Evolutionary conservation across 2,888 invertebrate genomes (phyloP).

Genomic region (Exocentrus adspersus): DNA sequence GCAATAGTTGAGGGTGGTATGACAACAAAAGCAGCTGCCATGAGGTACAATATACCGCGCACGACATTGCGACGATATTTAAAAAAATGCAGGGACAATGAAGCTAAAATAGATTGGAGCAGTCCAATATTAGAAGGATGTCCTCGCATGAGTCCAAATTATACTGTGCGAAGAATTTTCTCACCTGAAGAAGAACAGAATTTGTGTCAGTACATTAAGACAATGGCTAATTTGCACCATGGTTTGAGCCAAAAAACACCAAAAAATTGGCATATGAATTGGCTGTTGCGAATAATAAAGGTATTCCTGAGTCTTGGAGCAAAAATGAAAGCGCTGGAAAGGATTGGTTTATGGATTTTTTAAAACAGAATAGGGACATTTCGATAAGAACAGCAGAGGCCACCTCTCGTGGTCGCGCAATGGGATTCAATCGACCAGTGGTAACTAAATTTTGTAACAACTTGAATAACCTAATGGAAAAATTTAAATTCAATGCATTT

Average conservation of each 20-base stretch:
- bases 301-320: too few relatives aligned
- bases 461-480: too few relatives aligned
- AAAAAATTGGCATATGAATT: too few relatives aligned
- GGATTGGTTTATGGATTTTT: too few relatives aligned
- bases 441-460: too few relatives aligned
- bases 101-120: not conserved
- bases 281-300: too few relatives aligned
- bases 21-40: not conserved
- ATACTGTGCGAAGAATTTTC: slow-evolving; percentile 10
- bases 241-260: slow-evolving; percentile 24
- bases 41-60: too few relatives aligned
- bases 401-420: too few relatives aligned
- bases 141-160: slow-evolving; percentile 13
- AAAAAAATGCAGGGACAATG: not conserved
- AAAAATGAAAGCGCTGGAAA: too few relatives aligned
- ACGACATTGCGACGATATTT: slow-evolving; percentile 1
- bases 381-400: too few relatives aligned
- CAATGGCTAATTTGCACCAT: slow-evolving; percentile 28
- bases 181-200: slow-evolving; percentile 22
- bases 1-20: not conserved
- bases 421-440: slow-evolving; percentile 23
- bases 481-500: too few relatives aligned
- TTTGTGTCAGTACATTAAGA: slow-evolving; percentile 22
- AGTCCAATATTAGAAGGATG: not conserved
- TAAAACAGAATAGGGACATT: too few relatives aligned